Percentiles rank a stretch among this genome's conserved stretches.
phyloP scores from a whole-genome alignment of 2,888 invertebrate species.

The Synergus laeviventris region DNA sequence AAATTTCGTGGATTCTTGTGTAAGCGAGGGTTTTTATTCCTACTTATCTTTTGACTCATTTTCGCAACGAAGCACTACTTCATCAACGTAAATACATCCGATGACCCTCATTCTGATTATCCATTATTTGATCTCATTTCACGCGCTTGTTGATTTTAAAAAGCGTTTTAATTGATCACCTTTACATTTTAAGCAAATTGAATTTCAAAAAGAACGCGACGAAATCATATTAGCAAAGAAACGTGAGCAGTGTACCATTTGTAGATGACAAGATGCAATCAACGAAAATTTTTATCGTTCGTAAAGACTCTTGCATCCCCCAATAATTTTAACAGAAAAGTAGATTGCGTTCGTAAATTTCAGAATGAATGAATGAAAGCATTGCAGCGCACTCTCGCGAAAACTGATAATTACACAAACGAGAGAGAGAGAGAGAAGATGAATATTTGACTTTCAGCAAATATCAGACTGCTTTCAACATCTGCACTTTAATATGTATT shows the following conservation, averaged over 20 bases:
- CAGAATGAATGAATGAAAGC: slow-evolving; percentile 32
- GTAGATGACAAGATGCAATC: slow-evolving; percentile 22
- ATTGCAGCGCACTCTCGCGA: slow-evolving; percentile 37
- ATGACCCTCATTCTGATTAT: slow-evolving; percentile 5
- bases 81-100: slow-evolving; percentile 1
- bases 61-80: neutral
- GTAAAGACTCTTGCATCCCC: neutral
- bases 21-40: neutral
- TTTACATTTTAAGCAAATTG: neutral
- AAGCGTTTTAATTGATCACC: neutral
- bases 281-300: slow-evolving; percentile 5
- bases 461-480: slow-evolving; percentile 28
- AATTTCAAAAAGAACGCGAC: neutral
- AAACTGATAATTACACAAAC: slow-evolving; percentile 41
- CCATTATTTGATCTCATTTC: neutral
- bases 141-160: neutral
- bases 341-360: slow-evolving; percentile 34
- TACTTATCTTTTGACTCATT: slow-evolving; percentile 24
- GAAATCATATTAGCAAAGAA: neutral
- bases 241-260: neutral
- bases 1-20: neutral
- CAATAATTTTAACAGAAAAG: slow-evolving; percentile 21
- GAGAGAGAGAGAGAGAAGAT: slow-evolving; percentile 19
- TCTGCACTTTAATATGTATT: slow-evolving; percentile 12
- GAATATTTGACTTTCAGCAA: slow-evolving; percentile 39